phyloP scores from a whole-genome alignment of 2,888 invertebrate species.

The Icerya purchasi region DNA sequence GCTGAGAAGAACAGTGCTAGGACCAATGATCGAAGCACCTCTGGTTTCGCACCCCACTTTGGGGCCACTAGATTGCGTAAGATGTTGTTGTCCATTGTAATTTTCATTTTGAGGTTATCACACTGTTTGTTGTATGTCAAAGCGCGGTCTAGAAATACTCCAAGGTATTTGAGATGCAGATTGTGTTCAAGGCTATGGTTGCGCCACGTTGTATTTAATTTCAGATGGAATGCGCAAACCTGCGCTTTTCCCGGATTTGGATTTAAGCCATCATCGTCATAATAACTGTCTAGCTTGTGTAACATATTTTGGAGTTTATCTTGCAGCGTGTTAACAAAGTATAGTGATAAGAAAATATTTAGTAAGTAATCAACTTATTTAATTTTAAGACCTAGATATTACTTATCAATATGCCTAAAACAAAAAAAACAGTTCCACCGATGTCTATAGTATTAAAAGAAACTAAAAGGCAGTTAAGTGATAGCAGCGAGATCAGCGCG shows the following conservation, averaged over 20 bases:
- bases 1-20: not conserved
- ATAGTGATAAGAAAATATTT: no score
- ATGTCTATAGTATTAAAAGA: no score
- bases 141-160: not conserved
- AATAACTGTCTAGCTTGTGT: not conserved
- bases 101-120: not conserved
- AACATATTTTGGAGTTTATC: not conserved
- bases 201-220: not conserved
- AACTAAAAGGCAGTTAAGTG: no score
- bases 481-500: no score
- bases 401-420: no score
- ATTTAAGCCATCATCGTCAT: not conserved
- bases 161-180: not conserved
- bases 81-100: not conserved
- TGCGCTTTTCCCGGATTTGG: not conserved
- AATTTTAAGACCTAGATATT: no score
- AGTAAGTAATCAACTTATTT: no score
- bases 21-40: not conserved
- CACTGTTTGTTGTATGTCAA: not conserved
- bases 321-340: no score
- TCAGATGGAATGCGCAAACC: not conserved
- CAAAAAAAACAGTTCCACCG: no score
- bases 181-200: not conserved
- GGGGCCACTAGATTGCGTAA: not conserved
- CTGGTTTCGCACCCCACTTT: not conserved